phyloP scores from a whole-genome alignment of 2,888 invertebrate genomes.

The Tetragonula carbonaria region DNA sequence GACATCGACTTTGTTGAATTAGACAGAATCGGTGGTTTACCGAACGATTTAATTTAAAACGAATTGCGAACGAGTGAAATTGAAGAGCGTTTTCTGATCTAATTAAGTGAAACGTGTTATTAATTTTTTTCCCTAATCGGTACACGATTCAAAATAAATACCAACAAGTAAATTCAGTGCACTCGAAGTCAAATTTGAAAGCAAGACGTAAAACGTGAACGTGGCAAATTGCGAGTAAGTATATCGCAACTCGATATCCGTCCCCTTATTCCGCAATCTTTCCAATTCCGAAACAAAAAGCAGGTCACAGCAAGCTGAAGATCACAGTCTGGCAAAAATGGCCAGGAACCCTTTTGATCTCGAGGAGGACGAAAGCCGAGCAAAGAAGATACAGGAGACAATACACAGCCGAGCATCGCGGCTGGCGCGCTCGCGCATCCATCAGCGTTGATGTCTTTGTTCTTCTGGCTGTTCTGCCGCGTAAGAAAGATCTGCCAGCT shows the following conservation, averaged over 20 bases:
- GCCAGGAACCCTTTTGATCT: constrained; percentile 29
- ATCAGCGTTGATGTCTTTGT: constrained; percentile 81
- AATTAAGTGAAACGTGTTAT: too few relatives aligned
- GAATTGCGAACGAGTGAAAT: too few relatives aligned
- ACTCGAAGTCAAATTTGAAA: too few relatives aligned
- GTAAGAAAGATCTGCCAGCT: constrained; percentile 14
- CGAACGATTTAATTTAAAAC: too few relatives aligned
- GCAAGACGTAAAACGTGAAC: too few relatives aligned
- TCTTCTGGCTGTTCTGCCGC: constrained; percentile 62
- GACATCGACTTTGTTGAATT: too few relatives aligned
- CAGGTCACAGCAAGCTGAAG: not conserved
- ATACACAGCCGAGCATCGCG: constrained; percentile 24
- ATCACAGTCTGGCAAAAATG: constrained; percentile 11
- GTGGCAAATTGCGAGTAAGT: not conserved
- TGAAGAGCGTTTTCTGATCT: too few relatives aligned
- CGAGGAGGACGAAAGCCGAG: constrained; percentile 30
- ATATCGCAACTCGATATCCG: not conserved
- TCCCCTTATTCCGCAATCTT: not conserved
- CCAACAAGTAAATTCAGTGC: too few relatives aligned
- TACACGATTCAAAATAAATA: too few relatives aligned
- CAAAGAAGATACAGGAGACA: constrained; percentile 30
- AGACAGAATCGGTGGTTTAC: too few relatives aligned
- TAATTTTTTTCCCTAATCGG: too few relatives aligned
- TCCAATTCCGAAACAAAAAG: not conserved
- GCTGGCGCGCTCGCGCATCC: constrained; percentile 48